Conservation (phyloP, 2,888 invertebrate genomes). For the Lasioglossum oenotherae region DNA sequence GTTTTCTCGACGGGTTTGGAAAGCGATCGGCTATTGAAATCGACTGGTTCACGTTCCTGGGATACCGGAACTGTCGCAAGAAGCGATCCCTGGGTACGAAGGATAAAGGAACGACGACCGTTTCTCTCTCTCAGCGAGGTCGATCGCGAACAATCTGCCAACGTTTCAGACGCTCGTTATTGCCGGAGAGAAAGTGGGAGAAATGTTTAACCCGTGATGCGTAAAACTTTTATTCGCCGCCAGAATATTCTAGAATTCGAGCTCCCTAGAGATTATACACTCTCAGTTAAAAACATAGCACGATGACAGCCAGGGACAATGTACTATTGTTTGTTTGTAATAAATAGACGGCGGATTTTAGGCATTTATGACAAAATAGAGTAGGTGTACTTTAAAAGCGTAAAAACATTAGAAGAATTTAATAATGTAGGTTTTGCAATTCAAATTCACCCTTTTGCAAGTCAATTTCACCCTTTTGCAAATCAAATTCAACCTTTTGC, state of each 20-base stretch:
- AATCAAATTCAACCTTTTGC: too few species aligned
- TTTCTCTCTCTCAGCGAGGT: background rate
- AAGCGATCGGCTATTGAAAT: conserved; percentile 44
- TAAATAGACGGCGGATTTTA: too few species aligned
- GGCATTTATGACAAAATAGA: too few species aligned
- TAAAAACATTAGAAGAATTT: too few species aligned
- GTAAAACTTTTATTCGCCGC: conserved; percentile 42
- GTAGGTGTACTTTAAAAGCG: too few species aligned
- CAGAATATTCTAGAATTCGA: conserved; percentile 23
- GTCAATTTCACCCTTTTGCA: too few species aligned
- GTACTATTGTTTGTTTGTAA: too few species aligned
- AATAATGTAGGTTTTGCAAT: too few species aligned
- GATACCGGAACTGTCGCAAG: conserved; percentile 58
- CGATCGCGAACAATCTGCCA: conserved; percentile 4
- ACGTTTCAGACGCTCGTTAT: conserved; percentile 19
- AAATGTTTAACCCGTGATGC: conserved; percentile 43
- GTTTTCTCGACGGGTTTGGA: conserved; percentile 35
- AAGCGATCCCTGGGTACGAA: conserved; percentile 31
- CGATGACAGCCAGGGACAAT: too few species aligned
- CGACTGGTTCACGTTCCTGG: conserved; percentile 46
- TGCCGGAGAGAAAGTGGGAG: conserved; percentile 47
- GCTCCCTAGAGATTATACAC: background rate
- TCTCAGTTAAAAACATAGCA: background rate
- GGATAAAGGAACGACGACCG: conserved; percentile 24
- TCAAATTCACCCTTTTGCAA: too few species aligned